Conservation (phyloP, 2,888 invertebrate genomes). For the Nomada ruficornis region DNA sequence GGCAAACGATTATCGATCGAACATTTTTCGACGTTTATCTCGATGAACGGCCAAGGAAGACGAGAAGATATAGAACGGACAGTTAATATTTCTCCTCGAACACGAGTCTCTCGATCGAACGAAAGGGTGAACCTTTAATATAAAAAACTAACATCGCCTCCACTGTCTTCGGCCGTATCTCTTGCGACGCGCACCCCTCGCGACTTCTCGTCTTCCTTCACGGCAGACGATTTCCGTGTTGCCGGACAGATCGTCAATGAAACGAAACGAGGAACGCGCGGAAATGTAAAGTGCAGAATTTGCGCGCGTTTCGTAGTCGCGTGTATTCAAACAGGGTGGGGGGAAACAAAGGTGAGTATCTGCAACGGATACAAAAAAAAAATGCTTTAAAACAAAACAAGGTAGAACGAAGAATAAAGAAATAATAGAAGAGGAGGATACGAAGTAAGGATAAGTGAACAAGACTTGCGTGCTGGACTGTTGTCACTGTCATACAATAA, state of each 20-base stretch:
- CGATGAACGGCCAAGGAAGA: slow-evolving; percentile 17
- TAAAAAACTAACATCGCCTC: no score
- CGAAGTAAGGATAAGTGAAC: slow-evolving; percentile 13
- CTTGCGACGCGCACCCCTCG: neutral
- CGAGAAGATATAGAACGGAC: slow-evolving; percentile 1
- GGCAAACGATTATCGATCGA: neutral
- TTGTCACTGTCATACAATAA: slow-evolving; percentile 58
- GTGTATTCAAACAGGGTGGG: neutral
- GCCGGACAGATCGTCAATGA: slow-evolving; percentile 44
- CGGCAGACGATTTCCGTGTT: slow-evolving; percentile 12
- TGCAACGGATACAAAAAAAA: neutral
- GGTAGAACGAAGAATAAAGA: neutral
- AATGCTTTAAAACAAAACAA: neutral
- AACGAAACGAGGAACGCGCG: slow-evolving; percentile 13
- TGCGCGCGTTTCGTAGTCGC: slow-evolving; percentile 15
- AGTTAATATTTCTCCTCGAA: neutral
- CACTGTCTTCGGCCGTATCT: neutral
- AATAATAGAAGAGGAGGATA: neutral
- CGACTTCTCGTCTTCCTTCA: slow-evolving; percentile 31
- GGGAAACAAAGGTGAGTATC: slow-evolving; percentile 13
- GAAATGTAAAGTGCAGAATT: neutral
- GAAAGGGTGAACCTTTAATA: neutral
- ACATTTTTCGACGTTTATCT: neutral
- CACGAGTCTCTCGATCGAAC: neutral
- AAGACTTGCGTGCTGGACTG: slow-evolving; percentile 32